Evolutionary conservation across 2,888 invertebrate genomes (phyloP), one percentile per base, ranked within the genome.

Genomic region (Pyrocoelia pectoralis): DNA sequence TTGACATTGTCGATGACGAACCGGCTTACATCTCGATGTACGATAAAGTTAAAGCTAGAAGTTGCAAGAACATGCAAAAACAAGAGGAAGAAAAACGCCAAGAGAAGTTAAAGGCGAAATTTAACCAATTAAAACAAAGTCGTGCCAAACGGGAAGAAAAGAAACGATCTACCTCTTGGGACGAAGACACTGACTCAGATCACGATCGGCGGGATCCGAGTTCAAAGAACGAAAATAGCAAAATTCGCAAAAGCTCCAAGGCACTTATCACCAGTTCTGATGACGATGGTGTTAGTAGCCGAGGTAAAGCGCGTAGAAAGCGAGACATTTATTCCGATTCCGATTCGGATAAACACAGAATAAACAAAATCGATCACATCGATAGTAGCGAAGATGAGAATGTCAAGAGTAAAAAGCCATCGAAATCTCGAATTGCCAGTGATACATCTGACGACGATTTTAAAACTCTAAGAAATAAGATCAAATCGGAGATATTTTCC

Each of bases 1-100:
- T 95, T 80, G 94, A 94, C 77, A 94, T 95, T 61, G 89, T 93
- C 46, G 92, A 93, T 76, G 94, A 94, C 75, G 94, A 91, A 63
- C 95, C 95, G 0, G 89, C 92, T 8, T 96, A 95, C 77, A 94
- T 96, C 64, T 97, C 97, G 8, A 98, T 98, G 97, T 98, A 98
- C 79, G 97, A 97, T 79, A 97, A 97, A 82, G 95, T 96, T 0
- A 96, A 96, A 81, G 95, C 95, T 1, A 87, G 95, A 40, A 95
- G 95, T 17, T 95, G 94, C 74, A 95, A 95, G 81, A 95, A 95
- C 79, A 93, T 94, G 91, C 93, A 94, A 78, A 94, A 94, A 77
- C 90, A 94, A 77, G 94, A 95, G 80, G 93, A 94, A 80, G 93
- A 94, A 80, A 94, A 94, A 77, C 86, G 91, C 0, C 89, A 90